phyloP scores from a whole-genome alignment of 2,888 invertebrate genomes.

The Agrotis exclamationis region DNA sequence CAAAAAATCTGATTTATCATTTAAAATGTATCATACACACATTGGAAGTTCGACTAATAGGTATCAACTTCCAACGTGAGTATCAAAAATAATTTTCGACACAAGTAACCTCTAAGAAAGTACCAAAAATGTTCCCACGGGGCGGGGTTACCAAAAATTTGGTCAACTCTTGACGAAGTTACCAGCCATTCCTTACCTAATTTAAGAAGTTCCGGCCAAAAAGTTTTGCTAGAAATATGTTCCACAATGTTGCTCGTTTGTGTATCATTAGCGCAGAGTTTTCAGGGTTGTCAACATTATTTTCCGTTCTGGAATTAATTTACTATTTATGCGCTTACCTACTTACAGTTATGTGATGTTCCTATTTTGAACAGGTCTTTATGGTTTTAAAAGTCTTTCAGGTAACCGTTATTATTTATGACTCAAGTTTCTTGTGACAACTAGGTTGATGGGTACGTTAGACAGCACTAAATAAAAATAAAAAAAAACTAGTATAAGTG shows the following conservation, averaged over 20 bases:
- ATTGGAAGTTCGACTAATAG: too few relatives aligned
- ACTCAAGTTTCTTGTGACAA: not conserved
- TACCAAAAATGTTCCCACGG: not conserved
- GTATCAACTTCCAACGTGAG: too few relatives aligned
- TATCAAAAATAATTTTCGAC: not conserved
- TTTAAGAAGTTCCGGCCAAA: slow-evolving; percentile 31
- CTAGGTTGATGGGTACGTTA: not conserved
- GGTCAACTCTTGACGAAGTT: slow-evolving; percentile 5
- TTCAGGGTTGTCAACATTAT: not conserved
- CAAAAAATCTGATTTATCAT: too few relatives aligned
- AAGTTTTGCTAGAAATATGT: slow-evolving; percentile 29
- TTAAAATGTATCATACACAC: too few relatives aligned
- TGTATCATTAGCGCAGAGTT: slow-evolving; percentile 14
- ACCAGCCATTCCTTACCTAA: slow-evolving; percentile 6
- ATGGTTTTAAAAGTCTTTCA: not conserved
- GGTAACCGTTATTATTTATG: not conserved
- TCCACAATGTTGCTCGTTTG: slow-evolving; percentile 16
- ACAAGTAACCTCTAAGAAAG: not conserved
- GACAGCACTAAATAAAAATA: too few relatives aligned
- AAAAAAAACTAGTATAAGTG: not conserved
- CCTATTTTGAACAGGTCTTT: not conserved
- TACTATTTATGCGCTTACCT: too few relatives aligned
- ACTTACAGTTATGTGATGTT: not conserved
- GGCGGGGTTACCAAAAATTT: slow-evolving; percentile 3
- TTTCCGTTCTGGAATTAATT: not conserved